Conservation (phyloP, 2,113 vertebrate species). For the Nettapus auritus region DNA sequence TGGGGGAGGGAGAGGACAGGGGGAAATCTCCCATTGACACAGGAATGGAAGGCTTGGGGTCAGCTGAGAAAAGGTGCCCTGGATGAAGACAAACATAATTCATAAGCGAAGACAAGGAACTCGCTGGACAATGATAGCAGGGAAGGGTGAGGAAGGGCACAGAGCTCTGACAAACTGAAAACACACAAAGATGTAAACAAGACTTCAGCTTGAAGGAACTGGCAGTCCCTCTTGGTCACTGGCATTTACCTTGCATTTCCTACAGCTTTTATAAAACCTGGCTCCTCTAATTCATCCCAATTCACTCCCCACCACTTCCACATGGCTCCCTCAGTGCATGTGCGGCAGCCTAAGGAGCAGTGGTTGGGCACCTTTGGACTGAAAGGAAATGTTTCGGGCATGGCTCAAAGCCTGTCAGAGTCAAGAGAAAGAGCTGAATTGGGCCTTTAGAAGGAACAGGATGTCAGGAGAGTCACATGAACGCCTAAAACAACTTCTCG, state of each 20-base stretch:
- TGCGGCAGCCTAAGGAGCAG: background rate
- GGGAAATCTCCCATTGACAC: background rate
- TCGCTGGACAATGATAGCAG: background rate
- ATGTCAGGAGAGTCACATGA: conserved; percentile 30
- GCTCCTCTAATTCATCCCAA: conserved; percentile 47
- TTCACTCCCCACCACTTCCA: conserved; percentile 25
- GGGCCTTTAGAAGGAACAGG: background rate
- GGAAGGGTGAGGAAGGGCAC: background rate
- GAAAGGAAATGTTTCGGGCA: conserved; percentile 30
- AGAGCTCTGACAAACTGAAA: background rate
- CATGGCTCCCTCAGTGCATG: background rate
- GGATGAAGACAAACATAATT: background rate
- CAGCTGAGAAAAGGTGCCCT: background rate
- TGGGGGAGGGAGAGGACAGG: background rate
- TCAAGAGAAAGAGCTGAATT: conserved; percentile 29
- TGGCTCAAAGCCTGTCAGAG: conserved; percentile 33
- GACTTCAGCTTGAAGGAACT: conserved; percentile 49
- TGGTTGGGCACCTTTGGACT: conserved; percentile 13
- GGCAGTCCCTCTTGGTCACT: conserved; percentile 49
- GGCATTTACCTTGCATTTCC: conserved; percentile 40
- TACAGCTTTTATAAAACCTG: conserved; percentile 52
- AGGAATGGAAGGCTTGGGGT: background rate
- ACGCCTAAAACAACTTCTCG: conserved; percentile 4
- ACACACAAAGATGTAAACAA: conserved; percentile 1
- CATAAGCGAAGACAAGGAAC: background rate